Evolutionary conservation across 2,888 invertebrate genomes (phyloP).

Genomic region (Rotaria sp.): DNA sequence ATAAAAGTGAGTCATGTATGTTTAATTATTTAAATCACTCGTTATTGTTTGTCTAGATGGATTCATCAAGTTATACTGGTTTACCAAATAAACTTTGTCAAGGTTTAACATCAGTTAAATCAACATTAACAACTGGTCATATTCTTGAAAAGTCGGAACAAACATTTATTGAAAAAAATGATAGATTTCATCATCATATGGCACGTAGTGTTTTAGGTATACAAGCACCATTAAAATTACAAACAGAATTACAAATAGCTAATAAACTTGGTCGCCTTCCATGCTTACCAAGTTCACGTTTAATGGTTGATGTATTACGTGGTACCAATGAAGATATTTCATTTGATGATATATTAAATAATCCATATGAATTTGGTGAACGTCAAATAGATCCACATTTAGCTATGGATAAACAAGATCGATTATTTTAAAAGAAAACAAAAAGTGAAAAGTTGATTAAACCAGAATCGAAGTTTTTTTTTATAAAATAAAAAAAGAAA

Average conservation of each 20-base stretch:
- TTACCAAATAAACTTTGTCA: background rate
- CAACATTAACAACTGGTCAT: background rate
- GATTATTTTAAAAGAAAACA: background rate
- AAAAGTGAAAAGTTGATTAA: background rate
- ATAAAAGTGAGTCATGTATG: background rate
- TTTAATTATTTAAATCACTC: background rate
- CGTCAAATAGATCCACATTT: constrained; percentile 23
- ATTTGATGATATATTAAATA: constrained; percentile 17
- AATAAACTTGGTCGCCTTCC: constrained; percentile 5
- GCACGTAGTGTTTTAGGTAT: constrained; percentile 29
- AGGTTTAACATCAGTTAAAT: constrained; percentile 21
- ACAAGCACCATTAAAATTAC: constrained; percentile 18
- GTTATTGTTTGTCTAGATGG: background rate
- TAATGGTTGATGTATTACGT: constrained; percentile 19
- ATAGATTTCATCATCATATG: background rate
- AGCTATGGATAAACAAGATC: constrained; percentile 19
- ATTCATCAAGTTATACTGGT: constrained; percentile 3
- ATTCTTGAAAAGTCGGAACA: constrained; percentile 11
- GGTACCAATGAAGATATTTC: constrained; percentile 25
- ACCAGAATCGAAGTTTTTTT: background rate
- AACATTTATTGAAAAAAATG: background rate
- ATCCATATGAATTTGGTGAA: constrained; percentile 25
- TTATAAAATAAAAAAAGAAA: background rate
- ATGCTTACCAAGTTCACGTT: constrained; percentile 14
- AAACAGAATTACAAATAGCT: constrained; percentile 1